These are phyloP conservation scores for Perdita meconis DNA, from an alignment of 2,888 invertebrate species.

Conservation along the genomic window DNA sequence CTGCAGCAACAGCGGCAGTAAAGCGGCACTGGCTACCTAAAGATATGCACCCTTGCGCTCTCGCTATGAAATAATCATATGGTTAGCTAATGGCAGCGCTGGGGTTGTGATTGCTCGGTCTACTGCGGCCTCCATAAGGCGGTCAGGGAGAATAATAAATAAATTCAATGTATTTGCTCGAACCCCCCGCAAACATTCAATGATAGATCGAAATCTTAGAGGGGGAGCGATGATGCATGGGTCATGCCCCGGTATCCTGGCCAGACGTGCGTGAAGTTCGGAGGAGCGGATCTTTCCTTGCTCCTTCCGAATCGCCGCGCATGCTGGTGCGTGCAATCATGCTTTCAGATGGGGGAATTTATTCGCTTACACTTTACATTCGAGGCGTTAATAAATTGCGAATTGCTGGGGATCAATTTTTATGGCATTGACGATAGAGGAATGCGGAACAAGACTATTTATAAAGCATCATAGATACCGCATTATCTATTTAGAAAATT, in stretches of 20 bases:
- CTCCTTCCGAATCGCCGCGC: conserved; percentile 48
- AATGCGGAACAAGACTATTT: too few relatives aligned
- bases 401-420: too few relatives aligned
- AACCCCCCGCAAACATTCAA: conserved; percentile 82
- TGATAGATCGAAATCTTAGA: conserved; percentile 82
- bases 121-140: conserved; percentile 66
- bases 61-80: conserved; percentile 84
- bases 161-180: conserved; percentile 83
- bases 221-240: conserved; percentile 58
- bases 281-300: conserved; percentile 58
- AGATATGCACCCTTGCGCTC: conserved; percentile 79
- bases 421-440: too few relatives aligned
- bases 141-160: conserved; percentile 80
- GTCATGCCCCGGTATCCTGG: conserved; percentile 7
- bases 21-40: conserved; percentile 56
- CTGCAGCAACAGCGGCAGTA: conserved; percentile 60
- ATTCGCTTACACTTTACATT: too few relatives aligned
- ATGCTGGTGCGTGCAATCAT: conserved; percentile 10
- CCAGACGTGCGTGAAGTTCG: conserved; percentile 69
- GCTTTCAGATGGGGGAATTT: background rate
- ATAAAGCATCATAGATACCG: too few relatives aligned
- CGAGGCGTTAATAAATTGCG: too few relatives aligned
- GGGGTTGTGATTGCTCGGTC: conserved; percentile 79
- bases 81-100: conserved; percentile 83
- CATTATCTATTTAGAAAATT: too few relatives aligned